phyloP scores from a whole-genome alignment of 2,113 vertebrate genomes.

The human (Homo sapiens) region GRCh38 chr20:16848501-16849000 shows the following conservation, averaged over 20 bases:
- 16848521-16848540: neutral
- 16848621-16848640: neutral
- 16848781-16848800: neutral
- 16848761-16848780: neutral
- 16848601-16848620: neutral
- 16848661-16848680: neutral
- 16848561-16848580: neutral
- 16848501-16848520: constrained; percentile 10
- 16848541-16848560: neutral
- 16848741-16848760: neutral
- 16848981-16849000: neutral
- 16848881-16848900: neutral
- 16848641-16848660: neutral
- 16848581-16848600: neutral
- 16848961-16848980: constrained; percentile 13
- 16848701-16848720: neutral
- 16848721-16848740: neutral
- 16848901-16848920: neutral
- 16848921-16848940: neutral
- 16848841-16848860: neutral
- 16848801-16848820: neutral
- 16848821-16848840: neutral
- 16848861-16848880: neutral
- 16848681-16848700: neutral
- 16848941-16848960: neutral